Base-by-base conservation (phyloP, 2,888 invertebrate genomes). In the Andrena fulva region DNA sequence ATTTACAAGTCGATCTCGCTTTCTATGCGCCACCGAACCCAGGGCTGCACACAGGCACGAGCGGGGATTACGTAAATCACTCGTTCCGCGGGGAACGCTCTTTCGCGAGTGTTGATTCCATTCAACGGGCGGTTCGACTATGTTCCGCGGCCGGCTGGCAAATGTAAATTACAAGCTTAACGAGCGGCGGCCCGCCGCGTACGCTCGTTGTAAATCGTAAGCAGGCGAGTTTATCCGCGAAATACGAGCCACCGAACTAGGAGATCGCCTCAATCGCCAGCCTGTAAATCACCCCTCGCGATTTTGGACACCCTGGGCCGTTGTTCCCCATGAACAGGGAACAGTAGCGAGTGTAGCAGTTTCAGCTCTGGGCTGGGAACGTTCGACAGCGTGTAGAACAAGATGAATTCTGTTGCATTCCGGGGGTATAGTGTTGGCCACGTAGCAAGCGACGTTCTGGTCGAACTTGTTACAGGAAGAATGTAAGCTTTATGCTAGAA, bases 131-230 rank as follows among this genome's bases (percentile, higher is more conserved):
- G 71, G 80, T 64, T 70, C 85, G 74, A 87, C 80, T 74, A 80
- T 83, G 77, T 78, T 73, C 75, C 76, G 74, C 74, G 68, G 62
- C 67, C 48, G 78, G 33, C 64, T 70, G 77, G 84, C 77, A 78
- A 84, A 78, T 78, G 83, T 84, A 82, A 84, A 84, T 84, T 82
- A 87, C 80, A 71, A 76, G 77, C 56, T 48, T 82, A 76, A 86
- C 82, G 85, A 72, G 70, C 63, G 75, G 59, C 50, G 27, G 63
- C 50, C 77, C 60, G 62, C 76, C 63, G 66, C 56, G 59, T 16
- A 59, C 29, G 33, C 71, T 42, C 33, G 63, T 69, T 80, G 78
- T 71, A 80, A 78, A 80, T 80, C 80, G 66, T 42, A 42, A 33
- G 60, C 52, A 66, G 59, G 33, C 69, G 52, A 24, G 66, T 42